Conservation (phyloP, 2,888 invertebrate genomes). For the Thecophora atra region DNA sequence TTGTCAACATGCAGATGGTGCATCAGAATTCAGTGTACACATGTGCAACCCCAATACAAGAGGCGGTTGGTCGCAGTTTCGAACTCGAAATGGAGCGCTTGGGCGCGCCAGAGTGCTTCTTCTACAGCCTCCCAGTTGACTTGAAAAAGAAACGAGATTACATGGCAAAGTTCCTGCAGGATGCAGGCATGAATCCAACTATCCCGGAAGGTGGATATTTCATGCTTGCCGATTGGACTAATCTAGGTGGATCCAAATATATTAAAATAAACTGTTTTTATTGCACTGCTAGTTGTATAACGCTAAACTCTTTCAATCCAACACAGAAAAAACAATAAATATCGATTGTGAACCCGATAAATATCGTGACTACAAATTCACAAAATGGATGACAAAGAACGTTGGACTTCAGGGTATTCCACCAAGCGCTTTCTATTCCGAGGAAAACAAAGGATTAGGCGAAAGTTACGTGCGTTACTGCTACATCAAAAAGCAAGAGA, state of each 20-base stretch:
- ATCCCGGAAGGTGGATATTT: constrained; percentile 98
- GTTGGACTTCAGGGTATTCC: constrained; percentile 94
- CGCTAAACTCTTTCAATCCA: constrained; percentile 54
- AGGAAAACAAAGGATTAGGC: constrained; percentile 79
- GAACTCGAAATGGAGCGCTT: constrained; percentile 82
- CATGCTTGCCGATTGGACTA: constrained; percentile 92
- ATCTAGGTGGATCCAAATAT: constrained; percentile 69
- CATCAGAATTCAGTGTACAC: constrained; percentile 97
- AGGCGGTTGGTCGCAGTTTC: constrained; percentile 90
- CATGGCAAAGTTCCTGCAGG: constrained; percentile 77
- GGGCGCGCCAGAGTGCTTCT: constrained; percentile 82
- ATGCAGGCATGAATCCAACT: constrained; percentile 89
- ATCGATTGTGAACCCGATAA: constrained; percentile 76
- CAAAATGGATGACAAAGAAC: constrained; percentile 94
- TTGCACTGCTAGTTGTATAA: no score
- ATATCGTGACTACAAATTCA: constrained; percentile 89
- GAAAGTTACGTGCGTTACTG: constrained; percentile 92
- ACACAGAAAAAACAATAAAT: constrained; percentile 72
- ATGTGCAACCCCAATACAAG: constrained; percentile 89
- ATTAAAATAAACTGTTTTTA: neutral
- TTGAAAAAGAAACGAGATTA: constrained; percentile 81
- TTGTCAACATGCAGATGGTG: constrained; percentile 83
- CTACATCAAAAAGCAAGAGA: constrained; percentile 90
- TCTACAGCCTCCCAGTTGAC: constrained; percentile 78
- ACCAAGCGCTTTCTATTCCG: constrained; percentile 91